Conservation (phyloP, 1,140 invertebrate species). For the Pissodes strobi region DNA sequence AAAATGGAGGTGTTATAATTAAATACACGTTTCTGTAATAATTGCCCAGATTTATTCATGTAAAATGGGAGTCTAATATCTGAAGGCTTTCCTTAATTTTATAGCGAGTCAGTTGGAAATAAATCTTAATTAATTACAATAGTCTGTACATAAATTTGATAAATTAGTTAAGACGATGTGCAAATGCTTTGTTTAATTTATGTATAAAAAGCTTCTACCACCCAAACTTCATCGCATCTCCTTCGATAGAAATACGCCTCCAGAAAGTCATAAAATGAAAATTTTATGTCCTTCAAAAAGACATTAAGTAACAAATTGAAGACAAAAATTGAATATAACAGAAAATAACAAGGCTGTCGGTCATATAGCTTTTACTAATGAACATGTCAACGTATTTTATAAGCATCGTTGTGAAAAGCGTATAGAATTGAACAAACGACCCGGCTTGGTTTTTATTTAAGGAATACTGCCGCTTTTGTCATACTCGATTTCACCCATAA, state of each 20-base stretch:
- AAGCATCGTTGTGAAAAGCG: conserved; percentile 37
- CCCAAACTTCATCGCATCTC: conserved; percentile 10
- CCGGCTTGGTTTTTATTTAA: conserved; percentile 38
- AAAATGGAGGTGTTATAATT: too few relatives aligned
- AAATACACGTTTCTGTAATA: too few relatives aligned
- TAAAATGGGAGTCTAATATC: too few relatives aligned
- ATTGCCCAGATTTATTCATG: too few relatives aligned
- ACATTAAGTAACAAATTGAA: conserved; percentile 35
- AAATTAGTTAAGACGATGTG: too few relatives aligned
- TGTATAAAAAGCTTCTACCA: conserved; percentile 1
- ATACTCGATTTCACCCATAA: conserved; percentile 36
- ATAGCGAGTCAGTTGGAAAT: too few relatives aligned
- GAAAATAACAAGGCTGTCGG: conserved; percentile 31
- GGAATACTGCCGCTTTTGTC: conserved; percentile 34
- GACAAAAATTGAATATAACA: conserved; percentile 34
- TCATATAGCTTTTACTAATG: conserved; percentile 37
- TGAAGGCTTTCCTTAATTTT: too few relatives aligned
- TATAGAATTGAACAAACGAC: conserved; percentile 40
- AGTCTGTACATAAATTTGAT: too few relatives aligned
- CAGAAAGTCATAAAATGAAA: conserved; percentile 30
- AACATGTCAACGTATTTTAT: conserved; percentile 46
- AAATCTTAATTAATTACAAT: too few relatives aligned
- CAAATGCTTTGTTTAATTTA: too few relatives aligned
- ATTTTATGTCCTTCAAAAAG: conserved; percentile 20
- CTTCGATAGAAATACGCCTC: conserved; percentile 15